Evolutionary conservation across 2,113 vertebrate species (phyloP).

Genomic region (Epinephelus moara): DNA sequence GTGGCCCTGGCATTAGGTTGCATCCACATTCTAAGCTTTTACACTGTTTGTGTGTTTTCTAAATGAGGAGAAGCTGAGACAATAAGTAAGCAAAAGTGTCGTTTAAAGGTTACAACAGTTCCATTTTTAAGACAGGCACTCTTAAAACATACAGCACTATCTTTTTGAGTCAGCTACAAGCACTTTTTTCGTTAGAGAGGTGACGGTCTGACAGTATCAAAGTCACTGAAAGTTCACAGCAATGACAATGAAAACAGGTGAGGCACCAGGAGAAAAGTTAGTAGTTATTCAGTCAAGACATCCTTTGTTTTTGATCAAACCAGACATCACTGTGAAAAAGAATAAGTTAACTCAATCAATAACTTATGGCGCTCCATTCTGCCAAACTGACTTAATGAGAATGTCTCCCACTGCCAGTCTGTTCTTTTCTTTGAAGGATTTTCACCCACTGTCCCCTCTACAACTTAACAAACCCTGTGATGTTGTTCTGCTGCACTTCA

Average conservation of each 20-base stretch:
- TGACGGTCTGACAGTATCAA: background rate
- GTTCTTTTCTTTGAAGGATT: background rate
- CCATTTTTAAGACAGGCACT: background rate
- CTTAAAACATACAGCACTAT: background rate
- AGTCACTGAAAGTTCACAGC: background rate
- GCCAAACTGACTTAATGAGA: constrained; percentile 4
- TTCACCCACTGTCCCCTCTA: background rate
- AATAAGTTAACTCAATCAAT: background rate
- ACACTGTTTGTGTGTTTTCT: background rate
- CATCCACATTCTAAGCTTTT: background rate
- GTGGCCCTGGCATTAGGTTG: background rate
- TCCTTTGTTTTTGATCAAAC: background rate
- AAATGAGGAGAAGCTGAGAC: background rate
- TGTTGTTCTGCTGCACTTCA: background rate
- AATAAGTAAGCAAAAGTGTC: background rate
- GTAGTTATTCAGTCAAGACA: background rate
- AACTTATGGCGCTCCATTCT: background rate
- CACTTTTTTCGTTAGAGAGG: background rate
- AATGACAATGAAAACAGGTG: background rate
- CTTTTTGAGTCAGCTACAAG: background rate
- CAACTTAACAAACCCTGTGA: background rate
- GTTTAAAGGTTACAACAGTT: background rate
- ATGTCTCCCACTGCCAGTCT: background rate
- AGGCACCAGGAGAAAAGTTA: background rate
- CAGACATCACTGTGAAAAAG: background rate